phyloP scores from a whole-genome alignment of 2,888 invertebrate genomes.

The Glyphotaelius pellucidus region DNA sequence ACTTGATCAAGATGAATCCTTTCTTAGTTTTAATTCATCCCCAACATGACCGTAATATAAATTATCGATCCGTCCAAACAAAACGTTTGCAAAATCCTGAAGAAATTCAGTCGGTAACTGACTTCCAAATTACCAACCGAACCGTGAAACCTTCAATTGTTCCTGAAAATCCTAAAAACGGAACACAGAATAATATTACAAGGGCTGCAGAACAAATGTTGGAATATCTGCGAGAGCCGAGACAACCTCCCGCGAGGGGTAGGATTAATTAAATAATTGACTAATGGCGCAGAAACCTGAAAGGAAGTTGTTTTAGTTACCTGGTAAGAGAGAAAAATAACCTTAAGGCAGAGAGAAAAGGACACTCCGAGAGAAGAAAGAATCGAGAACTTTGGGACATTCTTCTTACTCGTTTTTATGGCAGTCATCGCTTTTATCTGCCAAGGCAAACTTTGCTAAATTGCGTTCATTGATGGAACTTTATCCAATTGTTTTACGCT shows the following conservation, averaged over 20 bases:
- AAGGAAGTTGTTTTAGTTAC: slow-evolving; percentile 67
- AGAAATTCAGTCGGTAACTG: not conserved
- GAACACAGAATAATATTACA: slow-evolving; percentile 5
- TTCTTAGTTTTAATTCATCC: not conserved
- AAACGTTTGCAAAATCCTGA: slow-evolving; percentile 2
- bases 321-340: slow-evolving; percentile 58
- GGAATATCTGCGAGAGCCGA: slow-evolving; percentile 42
- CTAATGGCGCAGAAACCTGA: slow-evolving; percentile 73
- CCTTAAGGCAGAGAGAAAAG: slow-evolving; percentile 24
- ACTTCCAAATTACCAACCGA: slow-evolving; percentile 21
- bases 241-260: slow-evolving; percentile 46
- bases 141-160: slow-evolving; percentile 29
- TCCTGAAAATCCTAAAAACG: slow-evolving; percentile 17
- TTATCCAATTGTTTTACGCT: slow-evolving; percentile 38
- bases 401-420: slow-evolving; percentile 61
- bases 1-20: not conserved
- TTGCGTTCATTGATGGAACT: slow-evolving; percentile 48
- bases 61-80: not conserved
- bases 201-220: slow-evolving; percentile 34
- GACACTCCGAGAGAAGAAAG: slow-evolving; percentile 49
- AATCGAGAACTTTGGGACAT: slow-evolving; percentile 56
- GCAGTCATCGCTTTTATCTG: slow-evolving; percentile 51
- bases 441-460: slow-evolving; percentile 28
- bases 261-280: slow-evolving; percentile 77
- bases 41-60: not conserved